These are phyloP conservation scores for Piscicola geometra DNA, from an alignment of 2,888 invertebrate genomes.

Conservation along the genomic window DNA sequence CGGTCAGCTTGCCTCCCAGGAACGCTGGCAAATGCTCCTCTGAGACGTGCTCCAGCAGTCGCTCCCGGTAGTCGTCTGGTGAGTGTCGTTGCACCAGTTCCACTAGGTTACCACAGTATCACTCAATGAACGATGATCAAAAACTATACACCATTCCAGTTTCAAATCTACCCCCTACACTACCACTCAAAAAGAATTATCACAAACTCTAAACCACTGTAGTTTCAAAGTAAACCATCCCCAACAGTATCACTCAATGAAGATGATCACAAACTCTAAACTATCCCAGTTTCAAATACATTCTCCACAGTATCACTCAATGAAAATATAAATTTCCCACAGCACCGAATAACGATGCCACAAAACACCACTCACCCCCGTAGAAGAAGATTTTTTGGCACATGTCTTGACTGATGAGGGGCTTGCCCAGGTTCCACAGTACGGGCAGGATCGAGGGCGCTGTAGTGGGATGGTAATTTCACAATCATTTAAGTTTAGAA, in stretches of 20 bases:
- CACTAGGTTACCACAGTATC: background rate
- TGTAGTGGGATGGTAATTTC: slow-evolving; percentile 53
- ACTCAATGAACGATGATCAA: background rate
- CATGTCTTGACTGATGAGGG: slow-evolving; percentile 80
- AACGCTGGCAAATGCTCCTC: slow-evolving; percentile 44
- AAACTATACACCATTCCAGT: background rate
- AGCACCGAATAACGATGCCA: too few relatives aligned
- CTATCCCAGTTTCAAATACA: too few relatives aligned
- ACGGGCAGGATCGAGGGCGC: slow-evolving; percentile 80
- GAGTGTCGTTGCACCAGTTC: too few relatives aligned
- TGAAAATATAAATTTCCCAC: too few relatives aligned
- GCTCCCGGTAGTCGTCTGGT: slow-evolving; percentile 64
- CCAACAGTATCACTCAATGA: too few relatives aligned
- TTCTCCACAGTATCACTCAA: too few relatives aligned
- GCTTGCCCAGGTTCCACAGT: slow-evolving; percentile 76
- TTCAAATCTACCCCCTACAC: background rate
- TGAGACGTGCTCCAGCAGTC: slow-evolving; percentile 55
- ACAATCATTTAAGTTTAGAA: background rate
- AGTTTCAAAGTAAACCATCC: too few relatives aligned
- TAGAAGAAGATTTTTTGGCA: slow-evolving; percentile 78
- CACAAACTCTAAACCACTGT: too few relatives aligned
- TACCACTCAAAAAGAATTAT: too few relatives aligned
- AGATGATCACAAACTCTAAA: too few relatives aligned
- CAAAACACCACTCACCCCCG: slow-evolving; percentile 61
- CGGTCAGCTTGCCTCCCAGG: slow-evolving; percentile 43